Evolutionary conservation across 1,140 invertebrate genomes (phyloP).

Genomic region (Calephelis virginiensis): DNA sequence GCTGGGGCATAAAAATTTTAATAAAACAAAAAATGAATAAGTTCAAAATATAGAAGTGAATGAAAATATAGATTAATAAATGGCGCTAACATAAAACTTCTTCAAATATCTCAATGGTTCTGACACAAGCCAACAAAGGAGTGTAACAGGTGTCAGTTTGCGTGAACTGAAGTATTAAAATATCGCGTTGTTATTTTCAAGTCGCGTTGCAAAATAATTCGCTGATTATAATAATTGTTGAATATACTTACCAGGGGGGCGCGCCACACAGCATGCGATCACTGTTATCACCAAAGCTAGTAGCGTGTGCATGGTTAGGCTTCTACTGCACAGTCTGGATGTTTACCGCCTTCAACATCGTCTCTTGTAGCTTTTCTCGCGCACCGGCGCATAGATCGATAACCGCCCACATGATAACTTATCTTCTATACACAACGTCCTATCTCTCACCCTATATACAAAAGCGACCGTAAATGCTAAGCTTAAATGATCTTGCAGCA

Average conservation of each 20-base stretch:
- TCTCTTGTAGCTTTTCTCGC: conserved; percentile 29
- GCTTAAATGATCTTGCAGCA: conserved; percentile 7
- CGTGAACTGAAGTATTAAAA: conserved; percentile 18
- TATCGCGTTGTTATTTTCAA: background rate
- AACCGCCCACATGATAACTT: conserved; percentile 57
- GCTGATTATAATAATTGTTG: conserved; percentile 16
- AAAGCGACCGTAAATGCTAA: conserved; percentile 21
- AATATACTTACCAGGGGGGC: conserved; percentile 46
- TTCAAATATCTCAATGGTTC: background rate
- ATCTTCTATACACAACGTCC: conserved; percentile 33
- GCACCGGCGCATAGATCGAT: conserved; percentile 63
- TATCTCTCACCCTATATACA: conserved; percentile 27
- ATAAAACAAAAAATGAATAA: too few species aligned
- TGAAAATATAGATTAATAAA: background rate
- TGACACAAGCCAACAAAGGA: conserved; percentile 3
- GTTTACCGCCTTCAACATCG: conserved; percentile 46
- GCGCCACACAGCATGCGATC: conserved; percentile 44
- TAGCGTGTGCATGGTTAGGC: conserved; percentile 48
- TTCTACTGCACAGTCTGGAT: conserved; percentile 35
- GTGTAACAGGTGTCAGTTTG: conserved; percentile 35
- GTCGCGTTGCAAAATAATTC: conserved; percentile 23
- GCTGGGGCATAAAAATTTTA: too few species aligned
- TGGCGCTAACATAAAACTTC: conserved; percentile 4
- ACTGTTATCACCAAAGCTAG: conserved; percentile 38
- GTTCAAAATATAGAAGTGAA: background rate